phyloP scores from a whole-genome alignment of 2,113 vertebrate genomes.

The Embiotoca jacksoni region DNA sequence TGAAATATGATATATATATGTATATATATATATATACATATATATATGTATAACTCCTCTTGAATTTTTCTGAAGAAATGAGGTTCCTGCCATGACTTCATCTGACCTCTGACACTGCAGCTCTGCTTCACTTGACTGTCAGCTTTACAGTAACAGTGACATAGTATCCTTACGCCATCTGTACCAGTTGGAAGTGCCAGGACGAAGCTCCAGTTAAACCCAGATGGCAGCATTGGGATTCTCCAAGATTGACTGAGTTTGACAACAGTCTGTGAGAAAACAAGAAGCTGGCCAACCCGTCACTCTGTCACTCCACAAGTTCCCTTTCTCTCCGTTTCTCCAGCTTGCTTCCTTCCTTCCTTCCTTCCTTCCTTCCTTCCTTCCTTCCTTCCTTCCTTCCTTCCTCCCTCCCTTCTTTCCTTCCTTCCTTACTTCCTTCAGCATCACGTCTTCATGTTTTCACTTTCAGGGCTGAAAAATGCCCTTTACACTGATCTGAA shows the following conservation, averaged over 20 bases:
- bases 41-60: too few species aligned
- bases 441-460: background rate
- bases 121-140: conserved; percentile 20
- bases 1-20: background rate
- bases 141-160: conserved; percentile 37
- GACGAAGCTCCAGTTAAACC: conserved; percentile 60
- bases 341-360: background rate
- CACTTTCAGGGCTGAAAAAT: conserved; percentile 7
- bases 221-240: conserved; percentile 67
- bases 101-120: conserved; percentile 16
- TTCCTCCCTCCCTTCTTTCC: background rate
- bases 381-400: conserved; percentile 1
- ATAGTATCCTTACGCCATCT: conserved; percentile 66
- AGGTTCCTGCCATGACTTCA: background rate
- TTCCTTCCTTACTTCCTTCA: background rate
- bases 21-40: too few species aligned
- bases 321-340: background rate
- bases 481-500: background rate
- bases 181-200: conserved; percentile 59
- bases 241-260: conserved; percentile 73
- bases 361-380: background rate
- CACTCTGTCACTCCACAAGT: conserved; percentile 40
- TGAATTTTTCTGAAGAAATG: background rate
- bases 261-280: conserved; percentile 70
- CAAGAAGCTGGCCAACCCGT: conserved; percentile 44